A percentile compares a stretch with the other conserved stretches of the same genome.
These are phyloP conservation scores for Mellilla xanthometata DNA, from an alignment of 2,888 invertebrate genomes.

Conservation along the genomic window DNA sequence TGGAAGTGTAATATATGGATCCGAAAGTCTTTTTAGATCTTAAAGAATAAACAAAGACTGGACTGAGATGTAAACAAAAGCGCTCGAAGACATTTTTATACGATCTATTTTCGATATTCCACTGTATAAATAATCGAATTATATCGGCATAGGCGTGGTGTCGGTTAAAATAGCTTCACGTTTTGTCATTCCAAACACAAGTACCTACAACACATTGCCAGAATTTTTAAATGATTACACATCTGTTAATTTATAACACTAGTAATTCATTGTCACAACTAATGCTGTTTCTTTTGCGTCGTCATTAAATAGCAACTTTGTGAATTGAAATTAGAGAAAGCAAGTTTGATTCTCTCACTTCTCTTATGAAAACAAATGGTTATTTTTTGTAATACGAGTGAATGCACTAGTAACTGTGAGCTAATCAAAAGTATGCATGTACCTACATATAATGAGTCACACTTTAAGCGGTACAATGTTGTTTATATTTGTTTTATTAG, in stretches of 20 bases:
- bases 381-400: too few species aligned
- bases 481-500: too few species aligned
- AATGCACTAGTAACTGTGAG: too few species aligned
- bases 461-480: too few species aligned
- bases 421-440: too few species aligned
- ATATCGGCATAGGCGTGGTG: neutral
- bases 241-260: neutral
- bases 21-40: constrained; percentile 11
- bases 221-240: neutral
- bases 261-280: constrained; percentile 1
- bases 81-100: constrained; percentile 17
- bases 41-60: constrained; percentile 8
- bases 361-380: too few species aligned
- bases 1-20: constrained; percentile 10
- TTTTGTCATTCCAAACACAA: neutral
- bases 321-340: too few species aligned
- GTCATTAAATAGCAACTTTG: too few species aligned
- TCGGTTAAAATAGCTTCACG: constrained; percentile 3
- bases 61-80: constrained; percentile 15
- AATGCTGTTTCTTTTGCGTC: too few species aligned
- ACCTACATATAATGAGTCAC: too few species aligned
- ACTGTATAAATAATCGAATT: neutral
- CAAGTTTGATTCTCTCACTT: too few species aligned
- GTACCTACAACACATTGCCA: neutral
- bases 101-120: constrained; percentile 8